phyloP scores from a whole-genome alignment of 2,113 vertebrate genomes.

The Trogon surrucura region DNA sequence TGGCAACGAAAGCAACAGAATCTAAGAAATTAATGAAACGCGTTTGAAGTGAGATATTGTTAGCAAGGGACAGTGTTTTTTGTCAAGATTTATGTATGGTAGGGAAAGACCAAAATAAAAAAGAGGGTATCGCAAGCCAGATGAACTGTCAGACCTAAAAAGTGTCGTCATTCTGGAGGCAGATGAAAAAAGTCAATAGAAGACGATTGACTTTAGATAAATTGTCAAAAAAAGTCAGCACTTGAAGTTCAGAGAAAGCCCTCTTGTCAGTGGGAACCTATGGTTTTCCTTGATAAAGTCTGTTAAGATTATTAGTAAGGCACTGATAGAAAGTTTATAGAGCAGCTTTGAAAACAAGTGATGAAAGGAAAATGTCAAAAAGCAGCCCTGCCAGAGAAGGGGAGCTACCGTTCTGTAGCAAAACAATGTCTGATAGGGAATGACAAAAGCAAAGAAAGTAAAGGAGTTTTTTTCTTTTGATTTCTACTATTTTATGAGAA shows the following conservation, averaged over 20 bases:
- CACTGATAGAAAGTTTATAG: conserved; percentile 51
- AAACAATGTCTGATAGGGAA: background rate
- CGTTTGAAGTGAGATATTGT: background rate
- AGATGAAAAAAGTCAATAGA: conserved; percentile 60
- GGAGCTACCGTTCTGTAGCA: background rate
- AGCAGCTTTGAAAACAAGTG: conserved; percentile 58
- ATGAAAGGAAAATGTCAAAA: conserved; percentile 3
- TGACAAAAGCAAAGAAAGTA: background rate
- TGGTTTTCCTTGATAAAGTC: conserved; percentile 27
- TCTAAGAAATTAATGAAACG: background rate
- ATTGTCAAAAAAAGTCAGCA: conserved; percentile 50
- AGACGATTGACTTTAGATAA: conserved; percentile 66
- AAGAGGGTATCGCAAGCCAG: background rate
- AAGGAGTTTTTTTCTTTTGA: background rate
- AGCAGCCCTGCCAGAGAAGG: background rate
- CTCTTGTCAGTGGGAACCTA: background rate
- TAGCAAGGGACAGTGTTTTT: background rate
- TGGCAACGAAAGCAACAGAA: background rate
- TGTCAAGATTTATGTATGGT: conserved; percentile 32
- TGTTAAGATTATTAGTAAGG: conserved; percentile 47
- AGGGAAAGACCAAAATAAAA: background rate
- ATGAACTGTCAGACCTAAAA: conserved; percentile 53
- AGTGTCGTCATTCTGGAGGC: conserved; percentile 41
- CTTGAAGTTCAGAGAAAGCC: conserved; percentile 18
- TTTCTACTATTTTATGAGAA: background rate